These are phyloP conservation scores for Prosopocoilus inquinatus DNA, from an alignment of 2,888 invertebrate genomes.

Conservation along the genomic window DNA sequence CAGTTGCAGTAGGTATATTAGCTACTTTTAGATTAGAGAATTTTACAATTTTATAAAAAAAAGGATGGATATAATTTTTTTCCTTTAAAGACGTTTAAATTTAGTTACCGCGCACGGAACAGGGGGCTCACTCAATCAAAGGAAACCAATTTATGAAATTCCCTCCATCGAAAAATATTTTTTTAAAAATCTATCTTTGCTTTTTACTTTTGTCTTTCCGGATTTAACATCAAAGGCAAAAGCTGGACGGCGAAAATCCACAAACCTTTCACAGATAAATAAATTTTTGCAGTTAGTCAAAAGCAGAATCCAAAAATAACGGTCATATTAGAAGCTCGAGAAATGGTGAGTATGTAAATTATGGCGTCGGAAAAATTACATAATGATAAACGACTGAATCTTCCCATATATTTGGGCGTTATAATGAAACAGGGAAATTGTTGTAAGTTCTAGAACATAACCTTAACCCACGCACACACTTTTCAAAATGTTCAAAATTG, in stretches of 20 bases:
- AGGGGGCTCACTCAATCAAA: too few species aligned
- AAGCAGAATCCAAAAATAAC: slow-evolving; percentile 44
- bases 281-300: slow-evolving; percentile 36
- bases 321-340: slow-evolving; percentile 36
- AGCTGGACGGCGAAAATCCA: too few species aligned
- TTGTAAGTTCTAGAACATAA: slow-evolving; percentile 14
- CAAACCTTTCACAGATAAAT: too few species aligned
- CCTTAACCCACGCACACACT: slow-evolving; percentile 20
- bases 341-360: slow-evolving; percentile 31
- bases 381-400: slow-evolving; percentile 21
- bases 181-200: too few species aligned
- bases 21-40: slow-evolving; percentile 44
- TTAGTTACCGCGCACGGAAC: too few species aligned
- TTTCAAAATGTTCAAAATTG: background rate
- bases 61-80: too few species aligned
- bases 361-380: slow-evolving; percentile 39
- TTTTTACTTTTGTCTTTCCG: too few species aligned
- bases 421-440: background rate
- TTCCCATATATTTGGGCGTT: background rate
- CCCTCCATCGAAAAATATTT: too few species aligned
- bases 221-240: too few species aligned
- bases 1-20: slow-evolving; percentile 43
- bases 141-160: too few species aligned
- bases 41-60: slow-evolving; percentile 30
- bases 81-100: too few species aligned